A percentile compares a stretch with the other conserved stretches of the same genome.
phyloP scores from a whole-genome alignment of 2,113 vertebrate genomes.

The Xiphophorus couchianus region DNA sequence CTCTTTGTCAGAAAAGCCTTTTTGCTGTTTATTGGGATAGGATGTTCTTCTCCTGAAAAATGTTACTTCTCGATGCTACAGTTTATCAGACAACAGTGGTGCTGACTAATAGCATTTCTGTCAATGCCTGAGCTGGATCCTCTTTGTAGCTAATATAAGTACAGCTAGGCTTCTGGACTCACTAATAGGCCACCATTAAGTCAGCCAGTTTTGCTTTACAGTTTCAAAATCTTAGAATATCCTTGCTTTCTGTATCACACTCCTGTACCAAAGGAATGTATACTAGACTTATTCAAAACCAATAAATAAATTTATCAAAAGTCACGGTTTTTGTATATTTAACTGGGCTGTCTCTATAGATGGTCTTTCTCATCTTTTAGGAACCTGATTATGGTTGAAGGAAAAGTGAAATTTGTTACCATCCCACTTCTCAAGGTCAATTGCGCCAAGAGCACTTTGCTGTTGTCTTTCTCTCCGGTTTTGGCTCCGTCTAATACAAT shows the following conservation, averaged over 20 bases:
- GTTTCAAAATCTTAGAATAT: conserved; percentile 24
- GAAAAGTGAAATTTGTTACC: too few species aligned
- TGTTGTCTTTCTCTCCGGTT: not conserved
- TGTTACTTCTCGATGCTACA: conserved; percentile 18
- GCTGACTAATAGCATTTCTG: conserved; percentile 48
- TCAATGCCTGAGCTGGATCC: conserved; percentile 49
- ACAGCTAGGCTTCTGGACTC: conserved; percentile 42
- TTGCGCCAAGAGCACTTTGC: not conserved
- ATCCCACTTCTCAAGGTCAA: too few species aligned
- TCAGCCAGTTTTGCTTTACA: conserved; percentile 29
- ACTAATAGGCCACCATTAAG: conserved; percentile 8
- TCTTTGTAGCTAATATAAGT: conserved; percentile 28
- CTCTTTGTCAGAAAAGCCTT: too few species aligned
- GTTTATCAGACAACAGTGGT: conserved; percentile 32
- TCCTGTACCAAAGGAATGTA: not conserved
- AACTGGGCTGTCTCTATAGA: too few species aligned
- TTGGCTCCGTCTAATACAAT: not conserved
- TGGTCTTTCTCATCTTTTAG: too few species aligned
- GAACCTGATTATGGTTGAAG: too few species aligned
- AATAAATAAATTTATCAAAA: too few species aligned
- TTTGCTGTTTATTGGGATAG: not conserved
- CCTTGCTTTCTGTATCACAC: conserved; percentile 7
- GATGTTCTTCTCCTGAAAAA: conserved; percentile 7
- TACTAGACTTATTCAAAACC: not conserved
- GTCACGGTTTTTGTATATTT: too few species aligned